Evolutionary conservation across 2,113 vertebrate species (phyloP).

Genomic region (Rattus rattus): DNA sequence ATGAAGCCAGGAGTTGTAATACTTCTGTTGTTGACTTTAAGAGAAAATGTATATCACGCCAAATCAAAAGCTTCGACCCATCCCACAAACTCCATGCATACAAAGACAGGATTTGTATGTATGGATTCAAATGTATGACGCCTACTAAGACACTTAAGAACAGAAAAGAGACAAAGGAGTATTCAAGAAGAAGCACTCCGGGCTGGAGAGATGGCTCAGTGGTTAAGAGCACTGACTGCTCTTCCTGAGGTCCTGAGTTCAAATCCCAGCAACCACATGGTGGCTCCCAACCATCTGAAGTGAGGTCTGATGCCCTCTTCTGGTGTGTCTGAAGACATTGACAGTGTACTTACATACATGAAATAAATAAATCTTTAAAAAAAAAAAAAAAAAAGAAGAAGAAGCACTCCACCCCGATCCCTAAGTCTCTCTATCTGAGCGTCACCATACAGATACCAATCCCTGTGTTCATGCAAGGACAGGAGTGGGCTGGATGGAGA

Average conservation of each 20-base stretch:
- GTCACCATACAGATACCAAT: slow-evolving; percentile 3
- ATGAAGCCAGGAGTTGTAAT: neutral
- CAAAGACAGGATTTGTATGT: neutral
- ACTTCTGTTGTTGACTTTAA: neutral
- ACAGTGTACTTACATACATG: no score
- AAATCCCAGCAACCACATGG: no score
- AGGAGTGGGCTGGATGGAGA: neutral
- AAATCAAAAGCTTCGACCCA: neutral
- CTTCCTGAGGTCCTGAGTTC: no score
- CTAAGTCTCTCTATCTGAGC: neutral
- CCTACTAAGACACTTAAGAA: slow-evolving; percentile 17
- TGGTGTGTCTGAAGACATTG: no score
- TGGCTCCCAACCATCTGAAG: no score
- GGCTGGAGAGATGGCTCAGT: no score
- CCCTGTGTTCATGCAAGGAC: neutral
- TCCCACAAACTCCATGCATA: neutral
- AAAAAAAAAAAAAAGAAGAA: no score
- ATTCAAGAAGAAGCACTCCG: slow-evolving; percentile 2
- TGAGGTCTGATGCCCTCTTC: no score
- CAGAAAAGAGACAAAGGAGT: neutral
- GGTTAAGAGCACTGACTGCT: no score
- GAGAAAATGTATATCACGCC: neutral
- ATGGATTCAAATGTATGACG: slow-evolving; percentile 14
- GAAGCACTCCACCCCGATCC: neutral
- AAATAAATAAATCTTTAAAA: no score